Conservation (phyloP, 2,888 invertebrate species). For the Acronicta aceris region DNA sequence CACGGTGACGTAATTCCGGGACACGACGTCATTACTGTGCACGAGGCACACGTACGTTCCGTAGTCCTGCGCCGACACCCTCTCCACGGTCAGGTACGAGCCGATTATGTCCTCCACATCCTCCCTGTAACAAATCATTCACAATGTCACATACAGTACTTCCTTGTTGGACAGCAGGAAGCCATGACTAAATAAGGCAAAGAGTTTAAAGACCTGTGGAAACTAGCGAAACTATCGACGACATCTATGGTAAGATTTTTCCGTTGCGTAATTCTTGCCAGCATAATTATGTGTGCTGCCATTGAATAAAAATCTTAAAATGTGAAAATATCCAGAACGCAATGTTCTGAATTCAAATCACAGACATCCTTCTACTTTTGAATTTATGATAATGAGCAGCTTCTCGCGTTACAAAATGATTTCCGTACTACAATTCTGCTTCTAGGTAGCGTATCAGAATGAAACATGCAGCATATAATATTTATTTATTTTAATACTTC, state of each 20-base stretch:
- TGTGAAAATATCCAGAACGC: too few species aligned
- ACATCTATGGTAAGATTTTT: background rate
- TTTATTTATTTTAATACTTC: too few species aligned
- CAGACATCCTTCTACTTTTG: too few species aligned
- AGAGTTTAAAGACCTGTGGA: constrained; percentile 20
- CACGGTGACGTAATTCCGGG: constrained; percentile 85
- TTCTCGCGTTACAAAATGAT: too few species aligned
- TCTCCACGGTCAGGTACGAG: constrained; percentile 90
- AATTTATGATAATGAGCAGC: too few species aligned
- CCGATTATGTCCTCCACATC: constrained; percentile 93
- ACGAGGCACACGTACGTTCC: constrained; percentile 92
- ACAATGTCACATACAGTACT: constrained; percentile 18
- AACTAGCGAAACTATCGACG: constrained; percentile 1
- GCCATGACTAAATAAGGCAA: constrained; percentile 28
- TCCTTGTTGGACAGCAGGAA: constrained; percentile 41
- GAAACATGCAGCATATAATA: too few species aligned
- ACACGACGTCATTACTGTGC: constrained; percentile 90
- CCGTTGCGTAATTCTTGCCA: background rate
- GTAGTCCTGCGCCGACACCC: constrained; percentile 90
- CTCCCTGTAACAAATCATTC: constrained; percentile 86
- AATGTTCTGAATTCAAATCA: too few species aligned
- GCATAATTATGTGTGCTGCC: too few species aligned
- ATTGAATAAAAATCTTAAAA: background rate
- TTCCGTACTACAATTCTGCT: too few species aligned
- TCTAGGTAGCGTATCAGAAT: too few species aligned